Conservation (phyloP, 2,113 vertebrate genomes). For the Falcunculus frontatus region DNA sequence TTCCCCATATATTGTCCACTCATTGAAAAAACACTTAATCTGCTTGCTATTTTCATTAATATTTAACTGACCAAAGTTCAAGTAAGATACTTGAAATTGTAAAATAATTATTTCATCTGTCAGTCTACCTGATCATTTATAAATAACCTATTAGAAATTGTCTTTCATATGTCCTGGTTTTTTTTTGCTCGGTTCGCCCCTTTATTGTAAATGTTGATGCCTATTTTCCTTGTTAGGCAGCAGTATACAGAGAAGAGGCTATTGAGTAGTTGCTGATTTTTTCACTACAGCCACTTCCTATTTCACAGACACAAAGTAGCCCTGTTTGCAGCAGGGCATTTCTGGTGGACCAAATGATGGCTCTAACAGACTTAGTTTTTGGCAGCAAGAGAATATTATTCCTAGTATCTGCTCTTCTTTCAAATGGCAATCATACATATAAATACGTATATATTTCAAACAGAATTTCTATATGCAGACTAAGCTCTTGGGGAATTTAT, state of each 20-base stretch:
- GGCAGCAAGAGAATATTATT: background rate
- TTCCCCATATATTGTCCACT: background rate
- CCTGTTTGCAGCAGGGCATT: slow-evolving; percentile 3
- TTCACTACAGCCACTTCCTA: background rate
- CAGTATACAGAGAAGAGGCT: background rate
- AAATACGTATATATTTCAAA: background rate
- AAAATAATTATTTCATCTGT: background rate
- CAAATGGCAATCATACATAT: background rate
- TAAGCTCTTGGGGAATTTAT: background rate
- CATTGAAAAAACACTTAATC: background rate
- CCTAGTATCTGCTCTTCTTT: background rate
- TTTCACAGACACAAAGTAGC: slow-evolving; percentile 10
- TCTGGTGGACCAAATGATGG: slow-evolving; percentile 30
- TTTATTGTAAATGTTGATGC: background rate
- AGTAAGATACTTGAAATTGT: background rate
- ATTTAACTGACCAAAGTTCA: background rate
- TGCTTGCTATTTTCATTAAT: background rate
- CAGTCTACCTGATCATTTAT: background rate
- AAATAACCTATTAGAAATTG: background rate
- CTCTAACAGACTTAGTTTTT: slow-evolving; percentile 24
- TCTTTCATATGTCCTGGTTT: background rate
- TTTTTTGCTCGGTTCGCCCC: background rate
- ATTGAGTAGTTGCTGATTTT: background rate
- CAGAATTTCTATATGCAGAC: background rate
- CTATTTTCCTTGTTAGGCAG: background rate